These are phyloP conservation scores for Clarias platycephalus DNA, from an alignment of 2,797 vertebrate genomes.

Conservation along the genomic window DNA sequence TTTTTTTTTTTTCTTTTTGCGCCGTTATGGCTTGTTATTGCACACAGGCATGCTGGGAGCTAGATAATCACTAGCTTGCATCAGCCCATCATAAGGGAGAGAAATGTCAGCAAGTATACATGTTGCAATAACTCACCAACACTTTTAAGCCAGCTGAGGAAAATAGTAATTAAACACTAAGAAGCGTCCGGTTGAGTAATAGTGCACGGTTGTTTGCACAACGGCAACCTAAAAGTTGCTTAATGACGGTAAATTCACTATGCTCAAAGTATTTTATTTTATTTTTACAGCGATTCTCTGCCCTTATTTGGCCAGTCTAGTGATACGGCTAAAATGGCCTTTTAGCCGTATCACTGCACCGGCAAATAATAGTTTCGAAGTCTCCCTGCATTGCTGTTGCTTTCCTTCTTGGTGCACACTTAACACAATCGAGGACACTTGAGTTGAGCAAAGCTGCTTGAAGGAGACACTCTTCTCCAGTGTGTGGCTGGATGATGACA, in stretches of 20 bases:
- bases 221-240: conserved; percentile 40
- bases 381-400: neutral
- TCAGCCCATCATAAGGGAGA: conserved; percentile 48
- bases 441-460: conserved; percentile 24
- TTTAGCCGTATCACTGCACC: neutral
- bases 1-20: neutral
- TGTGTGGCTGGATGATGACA: conserved; percentile 30
- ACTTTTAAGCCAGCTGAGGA: conserved; percentile 44
- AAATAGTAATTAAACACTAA: conserved; percentile 51
- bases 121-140: conserved; percentile 52
- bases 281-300: conserved; percentile 6
- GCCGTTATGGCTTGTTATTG: conserved; percentile 7
- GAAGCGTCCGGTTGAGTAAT: conserved; percentile 42
- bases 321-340: neutral
- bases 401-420: conserved; percentile 7
- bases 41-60: conserved; percentile 38
- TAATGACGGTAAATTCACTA: conserved; percentile 44
- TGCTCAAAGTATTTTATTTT: conserved; percentile 15
- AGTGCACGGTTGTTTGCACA: conserved; percentile 35
- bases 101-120: conserved; percentile 51
- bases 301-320: neutral
- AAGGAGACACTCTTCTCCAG: conserved; percentile 8
- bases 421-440: conserved; percentile 1
- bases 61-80: conserved; percentile 49
- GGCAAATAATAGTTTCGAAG: conserved; percentile 25